These are phyloP conservation scores for Xestia c-nigrum DNA, from an alignment of 2,888 invertebrate genomes.

Conservation along the genomic window DNA sequence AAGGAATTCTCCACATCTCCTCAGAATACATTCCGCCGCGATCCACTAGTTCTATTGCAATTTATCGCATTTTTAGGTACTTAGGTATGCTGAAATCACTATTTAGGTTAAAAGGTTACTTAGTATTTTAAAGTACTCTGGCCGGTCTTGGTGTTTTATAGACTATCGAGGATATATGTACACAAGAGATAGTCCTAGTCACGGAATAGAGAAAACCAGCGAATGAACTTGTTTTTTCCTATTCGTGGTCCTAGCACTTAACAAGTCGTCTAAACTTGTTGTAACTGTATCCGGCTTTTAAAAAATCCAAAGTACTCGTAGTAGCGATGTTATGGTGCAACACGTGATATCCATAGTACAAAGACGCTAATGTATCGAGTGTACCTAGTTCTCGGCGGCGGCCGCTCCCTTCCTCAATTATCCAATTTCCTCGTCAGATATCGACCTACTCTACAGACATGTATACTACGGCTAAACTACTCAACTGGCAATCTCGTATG, in stretches of 20 bases:
- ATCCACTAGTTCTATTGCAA: conserved; percentile 48
- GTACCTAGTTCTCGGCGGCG: conserved; percentile 56
- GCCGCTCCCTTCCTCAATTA: conserved; percentile 88
- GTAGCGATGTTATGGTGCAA: conserved; percentile 38
- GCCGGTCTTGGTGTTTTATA: not conserved
- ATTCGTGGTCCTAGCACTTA: not conserved
- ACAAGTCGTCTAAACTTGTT: not conserved
- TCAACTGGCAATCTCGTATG: conserved; percentile 29
- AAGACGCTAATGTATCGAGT: conserved; percentile 35
- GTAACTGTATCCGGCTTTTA: conserved; percentile 4
- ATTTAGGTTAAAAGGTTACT: conserved; percentile 9
- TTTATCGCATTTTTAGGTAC: conserved; percentile 37
- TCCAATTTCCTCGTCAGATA: conserved; percentile 85
- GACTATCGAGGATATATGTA: not conserved
- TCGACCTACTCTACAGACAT: conserved; percentile 75
- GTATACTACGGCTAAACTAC: conserved; percentile 51
- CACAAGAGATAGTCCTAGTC: not conserved
- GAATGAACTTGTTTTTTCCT: not conserved
- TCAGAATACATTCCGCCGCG: conserved; percentile 32
- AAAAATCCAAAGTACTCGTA: not conserved
- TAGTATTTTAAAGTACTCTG: not conserved
- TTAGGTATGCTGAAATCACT: conserved; percentile 30
- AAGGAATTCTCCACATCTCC: conserved; percentile 45
- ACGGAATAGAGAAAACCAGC: not conserved
- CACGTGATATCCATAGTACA: conserved; percentile 38